Percentiles rank a stretch among this genome's conserved stretches.
Evolutionary conservation across 2,113 vertebrate genomes (phyloP).

Genomic region (Chroicocephalus ridibundus): DNA sequence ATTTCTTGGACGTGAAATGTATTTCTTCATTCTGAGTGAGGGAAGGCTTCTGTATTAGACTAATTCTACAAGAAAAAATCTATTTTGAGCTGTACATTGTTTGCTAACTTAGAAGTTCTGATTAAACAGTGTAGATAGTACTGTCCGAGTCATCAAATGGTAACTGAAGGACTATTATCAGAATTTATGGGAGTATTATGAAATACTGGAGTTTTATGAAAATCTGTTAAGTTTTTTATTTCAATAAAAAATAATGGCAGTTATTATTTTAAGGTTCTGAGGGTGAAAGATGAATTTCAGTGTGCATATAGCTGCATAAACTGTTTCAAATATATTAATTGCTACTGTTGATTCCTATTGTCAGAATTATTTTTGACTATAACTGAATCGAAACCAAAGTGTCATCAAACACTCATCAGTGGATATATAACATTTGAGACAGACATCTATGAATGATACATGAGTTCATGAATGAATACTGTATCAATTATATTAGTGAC

Average conservation of each 20-base stretch:
- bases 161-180: background rate
- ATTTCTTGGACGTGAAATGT: background rate
- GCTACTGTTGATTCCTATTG: background rate
- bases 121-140: background rate
- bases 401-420: background rate
- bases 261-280: background rate
- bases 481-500: background rate
- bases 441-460: background rate
- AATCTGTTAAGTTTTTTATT: background rate
- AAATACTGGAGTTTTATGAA: background rate
- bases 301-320: background rate
- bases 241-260: background rate
- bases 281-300: background rate
- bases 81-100: background rate
- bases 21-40: background rate
- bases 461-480: background rate
- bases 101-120: background rate
- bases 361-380: background rate
- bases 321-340: background rate
- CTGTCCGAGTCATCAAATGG: background rate
- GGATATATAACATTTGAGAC: background rate
- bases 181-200: background rate
- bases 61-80: background rate
- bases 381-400: background rate
- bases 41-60: background rate